Conservation (phyloP, 2,888 invertebrate genomes). For the Lepidocyrtoides sp. region DNA sequence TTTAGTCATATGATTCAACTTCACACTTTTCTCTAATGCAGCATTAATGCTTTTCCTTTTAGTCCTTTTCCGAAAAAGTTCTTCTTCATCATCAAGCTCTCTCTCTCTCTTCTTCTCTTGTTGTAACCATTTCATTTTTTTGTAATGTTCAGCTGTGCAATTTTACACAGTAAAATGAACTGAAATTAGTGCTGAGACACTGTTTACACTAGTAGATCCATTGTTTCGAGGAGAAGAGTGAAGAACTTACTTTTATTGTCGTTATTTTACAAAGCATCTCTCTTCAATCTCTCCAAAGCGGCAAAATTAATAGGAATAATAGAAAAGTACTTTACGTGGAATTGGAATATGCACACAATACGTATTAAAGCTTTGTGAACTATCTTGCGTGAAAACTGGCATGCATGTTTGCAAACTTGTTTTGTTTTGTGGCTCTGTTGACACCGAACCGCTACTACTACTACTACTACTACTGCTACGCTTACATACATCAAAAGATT, state of each 20-base stretch:
- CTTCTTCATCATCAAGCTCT: too few relatives aligned
- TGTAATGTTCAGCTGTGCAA: neutral
- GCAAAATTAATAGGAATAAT: neutral
- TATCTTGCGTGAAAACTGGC: neutral
- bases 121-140: neutral
- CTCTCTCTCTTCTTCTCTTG: neutral
- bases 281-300: constrained; percentile 10
- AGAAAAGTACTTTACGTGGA: neutral
- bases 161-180: neutral
- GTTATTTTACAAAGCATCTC: constrained; percentile 13
- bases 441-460: neutral
- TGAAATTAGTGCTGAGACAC: constrained; percentile 20
- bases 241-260: constrained; percentile 11
- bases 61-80: neutral
- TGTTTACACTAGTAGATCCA: neutral
- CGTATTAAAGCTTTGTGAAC: neutral
- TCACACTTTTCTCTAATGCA: constrained; percentile 19
- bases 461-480: neutral
- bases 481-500: neutral
- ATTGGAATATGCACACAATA: neutral
- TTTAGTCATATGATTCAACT: constrained; percentile 36
- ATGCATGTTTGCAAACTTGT: neutral
- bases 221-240: neutral
- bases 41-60: constrained; percentile 20
- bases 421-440: neutral